Evolutionary conservation across 2,888 invertebrate genomes (phyloP).

Genomic region (Luffia ferchaultella): DNA sequence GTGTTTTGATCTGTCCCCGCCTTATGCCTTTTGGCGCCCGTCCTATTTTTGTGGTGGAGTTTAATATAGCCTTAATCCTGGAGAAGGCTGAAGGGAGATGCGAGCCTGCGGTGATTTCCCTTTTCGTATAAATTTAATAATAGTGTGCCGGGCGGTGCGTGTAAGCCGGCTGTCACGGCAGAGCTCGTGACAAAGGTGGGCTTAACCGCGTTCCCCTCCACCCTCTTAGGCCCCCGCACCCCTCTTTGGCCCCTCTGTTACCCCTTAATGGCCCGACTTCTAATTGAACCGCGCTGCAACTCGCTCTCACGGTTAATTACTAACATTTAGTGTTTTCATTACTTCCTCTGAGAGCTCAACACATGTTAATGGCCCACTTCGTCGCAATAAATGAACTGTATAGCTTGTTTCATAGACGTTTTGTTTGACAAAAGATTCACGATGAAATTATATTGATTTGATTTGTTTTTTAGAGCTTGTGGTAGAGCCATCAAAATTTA

Average conservation of each 20-base stretch:
- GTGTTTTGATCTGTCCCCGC: too few relatives aligned
- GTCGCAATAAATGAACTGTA: neutral
- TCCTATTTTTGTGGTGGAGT: neutral
- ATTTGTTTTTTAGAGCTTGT: too few relatives aligned
- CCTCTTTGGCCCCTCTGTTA: constrained; percentile 11
- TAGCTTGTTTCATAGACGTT: neutral
- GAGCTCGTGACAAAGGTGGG: constrained; percentile 7
- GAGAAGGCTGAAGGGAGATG: neutral
- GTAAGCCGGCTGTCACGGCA: constrained; percentile 5
- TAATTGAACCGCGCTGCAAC: constrained; percentile 13
- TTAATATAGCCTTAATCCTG: neutral
- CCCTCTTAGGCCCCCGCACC: constrained; percentile 4
- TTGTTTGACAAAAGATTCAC: neutral
- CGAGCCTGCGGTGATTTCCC: neutral
- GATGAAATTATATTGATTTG: too few relatives aligned
- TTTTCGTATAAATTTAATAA: neutral
- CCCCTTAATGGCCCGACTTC: constrained; percentile 7
- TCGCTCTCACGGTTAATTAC: constrained; percentile 13
- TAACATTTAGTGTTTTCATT: constrained; percentile 8
- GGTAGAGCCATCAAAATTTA: too few relatives aligned
- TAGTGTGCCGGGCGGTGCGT: neutral
- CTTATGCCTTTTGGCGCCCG: too few relatives aligned
- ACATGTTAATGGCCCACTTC: neutral
- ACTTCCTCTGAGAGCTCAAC: neutral
- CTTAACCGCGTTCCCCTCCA: constrained; percentile 6